These are phyloP conservation scores for Irena cyanogastra DNA, from an alignment of 2,113 vertebrate genomes.

Conservation along the genomic window DNA sequence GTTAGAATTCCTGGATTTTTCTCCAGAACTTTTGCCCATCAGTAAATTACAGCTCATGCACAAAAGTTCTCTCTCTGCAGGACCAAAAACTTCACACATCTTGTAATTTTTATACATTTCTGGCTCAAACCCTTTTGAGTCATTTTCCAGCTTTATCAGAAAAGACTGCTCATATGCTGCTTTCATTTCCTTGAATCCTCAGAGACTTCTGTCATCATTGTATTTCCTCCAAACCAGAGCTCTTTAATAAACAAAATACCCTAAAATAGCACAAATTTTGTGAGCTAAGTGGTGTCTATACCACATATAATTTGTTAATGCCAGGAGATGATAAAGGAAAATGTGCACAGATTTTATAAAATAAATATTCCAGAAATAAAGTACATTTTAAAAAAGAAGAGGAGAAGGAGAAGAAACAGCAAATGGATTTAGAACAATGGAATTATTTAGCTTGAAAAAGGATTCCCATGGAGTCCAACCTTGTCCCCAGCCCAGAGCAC, in stretches of 20 bases:
- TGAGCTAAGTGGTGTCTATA: neutral
- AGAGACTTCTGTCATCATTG: neutral
- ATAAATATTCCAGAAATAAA: neutral
- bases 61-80: neutral
- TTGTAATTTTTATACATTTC: neutral
- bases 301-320: neutral
- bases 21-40: neutral
- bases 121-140: neutral
- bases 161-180: neutral
- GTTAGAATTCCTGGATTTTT: neutral
- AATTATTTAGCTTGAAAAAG: neutral
- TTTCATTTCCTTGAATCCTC: neutral
- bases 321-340: neutral
- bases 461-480: neutral
- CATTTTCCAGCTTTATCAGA: neutral
- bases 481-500: neutral
- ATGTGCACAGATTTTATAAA: neutral
- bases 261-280: neutral
- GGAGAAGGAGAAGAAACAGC: neutral
- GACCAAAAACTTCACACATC: neutral
- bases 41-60: neutral
- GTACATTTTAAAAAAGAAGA: neutral
- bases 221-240: neutral
- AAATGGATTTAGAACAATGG: neutral
- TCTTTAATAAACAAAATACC: neutral